These are phyloP conservation scores for Cladopsammia gracilis DNA, from an alignment of 64 coral and sea anemone genomes.

Conservation along the genomic window DNA sequence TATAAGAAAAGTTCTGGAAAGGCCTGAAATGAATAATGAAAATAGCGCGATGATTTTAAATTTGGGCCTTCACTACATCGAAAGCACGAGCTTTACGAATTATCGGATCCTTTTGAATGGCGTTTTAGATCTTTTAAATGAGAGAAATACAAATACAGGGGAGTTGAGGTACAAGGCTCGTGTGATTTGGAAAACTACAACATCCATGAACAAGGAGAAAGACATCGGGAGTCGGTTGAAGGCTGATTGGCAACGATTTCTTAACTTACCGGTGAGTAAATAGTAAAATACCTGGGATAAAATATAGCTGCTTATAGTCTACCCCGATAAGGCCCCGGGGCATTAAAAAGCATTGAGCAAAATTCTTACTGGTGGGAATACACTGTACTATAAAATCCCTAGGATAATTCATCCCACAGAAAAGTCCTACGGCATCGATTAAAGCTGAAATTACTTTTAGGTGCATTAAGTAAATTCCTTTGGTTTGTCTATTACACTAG, in stretches of 20 bases:
- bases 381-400: too few species aligned
- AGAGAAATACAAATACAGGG: not conserved
- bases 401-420: too few species aligned
- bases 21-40: conserved; percentile 63
- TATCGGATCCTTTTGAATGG: conserved; percentile 72
- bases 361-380: too few species aligned
- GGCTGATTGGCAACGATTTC: conserved; percentile 79
- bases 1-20: conserved; percentile 56
- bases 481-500: too few species aligned
- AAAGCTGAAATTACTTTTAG: too few species aligned
- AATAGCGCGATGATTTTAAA: conserved; percentile 90
- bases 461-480: too few species aligned
- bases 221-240: conserved; percentile 65
- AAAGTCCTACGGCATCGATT: too few species aligned
- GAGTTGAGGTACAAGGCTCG: conserved; percentile 50
- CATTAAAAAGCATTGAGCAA: too few species aligned
- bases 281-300: too few species aligned
- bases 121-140: conserved; percentile 64
- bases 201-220: conserved; percentile 89
- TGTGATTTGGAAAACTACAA: conserved; percentile 93
- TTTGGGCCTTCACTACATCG: conserved; percentile 86
- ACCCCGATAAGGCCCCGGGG: too few species aligned
- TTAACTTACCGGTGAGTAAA: conserved; percentile 84
- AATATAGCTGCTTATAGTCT: too few species aligned
- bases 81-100: conserved; percentile 51